phyloP scores from a whole-genome alignment of 2,113 vertebrate species.

The Hippocampus comes region DNA sequence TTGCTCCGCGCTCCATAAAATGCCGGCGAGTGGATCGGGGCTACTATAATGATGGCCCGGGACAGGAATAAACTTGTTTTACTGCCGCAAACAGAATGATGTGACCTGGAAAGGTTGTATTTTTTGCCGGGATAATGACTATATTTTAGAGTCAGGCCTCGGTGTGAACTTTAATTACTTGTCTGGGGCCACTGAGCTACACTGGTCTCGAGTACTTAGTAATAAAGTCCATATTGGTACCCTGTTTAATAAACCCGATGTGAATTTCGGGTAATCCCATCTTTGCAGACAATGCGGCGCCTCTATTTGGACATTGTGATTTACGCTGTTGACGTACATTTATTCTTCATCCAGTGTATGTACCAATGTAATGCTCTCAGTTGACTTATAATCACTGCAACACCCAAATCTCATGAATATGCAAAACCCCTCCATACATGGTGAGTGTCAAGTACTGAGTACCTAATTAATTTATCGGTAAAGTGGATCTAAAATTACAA shows the following conservation, averaged over 20 bases:
- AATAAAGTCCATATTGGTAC: slow-evolving; percentile 57
- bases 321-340: too few species aligned
- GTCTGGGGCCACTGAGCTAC: slow-evolving; percentile 58
- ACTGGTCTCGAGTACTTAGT: slow-evolving; percentile 52
- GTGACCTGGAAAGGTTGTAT: slow-evolving; percentile 95
- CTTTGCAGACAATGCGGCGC: neutral
- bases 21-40: slow-evolving; percentile 87
- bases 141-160: slow-evolving; percentile 73
- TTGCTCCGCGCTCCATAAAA: slow-evolving; percentile 91
- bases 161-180: slow-evolving; percentile 69
- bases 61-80: slow-evolving; percentile 97
- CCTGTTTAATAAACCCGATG: slow-evolving; percentile 50
- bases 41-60: slow-evolving; percentile 87
- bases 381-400: neutral
- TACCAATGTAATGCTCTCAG: neutral
- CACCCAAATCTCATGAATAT: neutral
- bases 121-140: slow-evolving; percentile 85
- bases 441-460: neutral
- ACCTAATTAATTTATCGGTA: neutral
- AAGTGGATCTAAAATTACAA: slow-evolving; percentile 18
- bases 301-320: slow-evolving; percentile 5
- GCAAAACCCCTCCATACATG: neutral
- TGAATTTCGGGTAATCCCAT: slow-evolving; percentile 25
- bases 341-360: neutral
- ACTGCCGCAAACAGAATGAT: slow-evolving; percentile 91